A percentile compares a stretch with the other conserved stretches of the same genome.
Evolutionary conservation across 2,797 vertebrate species (phyloP).

Genomic region (Miichthys miiuy): DNA sequence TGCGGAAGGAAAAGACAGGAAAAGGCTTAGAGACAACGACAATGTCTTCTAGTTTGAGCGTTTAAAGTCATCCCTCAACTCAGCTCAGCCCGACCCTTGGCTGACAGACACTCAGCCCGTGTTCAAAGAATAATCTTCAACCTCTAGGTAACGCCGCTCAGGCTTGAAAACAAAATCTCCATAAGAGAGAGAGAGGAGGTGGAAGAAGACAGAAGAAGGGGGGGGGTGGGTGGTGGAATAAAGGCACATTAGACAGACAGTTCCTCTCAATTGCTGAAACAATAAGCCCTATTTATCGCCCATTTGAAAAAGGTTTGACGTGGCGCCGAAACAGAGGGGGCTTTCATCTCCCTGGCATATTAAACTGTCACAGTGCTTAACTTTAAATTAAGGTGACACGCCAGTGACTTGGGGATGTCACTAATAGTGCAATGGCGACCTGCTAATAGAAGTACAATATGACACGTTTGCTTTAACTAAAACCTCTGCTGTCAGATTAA

Average conservation of each 20-base stretch:
- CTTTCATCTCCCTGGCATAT: slow-evolving; percentile 83
- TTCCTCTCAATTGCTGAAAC: slow-evolving; percentile 79
- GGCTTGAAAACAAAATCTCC: slow-evolving; percentile 74
- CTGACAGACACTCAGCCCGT: slow-evolving; percentile 76
- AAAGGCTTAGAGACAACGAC: slow-evolving; percentile 56
- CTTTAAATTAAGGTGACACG: slow-evolving; percentile 86
- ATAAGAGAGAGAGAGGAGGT: slow-evolving; percentile 62
- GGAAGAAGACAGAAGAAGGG: slow-evolving; percentile 36
- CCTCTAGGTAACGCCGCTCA: slow-evolving; percentile 77
- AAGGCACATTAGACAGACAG: slow-evolving; percentile 80
- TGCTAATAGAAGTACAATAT: slow-evolving; percentile 86
- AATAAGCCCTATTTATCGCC: slow-evolving; percentile 86
- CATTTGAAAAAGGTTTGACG: slow-evolving; percentile 81
- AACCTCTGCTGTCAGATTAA: slow-evolving; percentile 88
- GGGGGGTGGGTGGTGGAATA: slow-evolving; percentile 56
- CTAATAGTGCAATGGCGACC: slow-evolving; percentile 83
- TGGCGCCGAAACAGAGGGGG: slow-evolving; percentile 75
- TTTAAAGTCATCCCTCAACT: slow-evolving; percentile 48
- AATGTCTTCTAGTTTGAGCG: slow-evolving; percentile 55
- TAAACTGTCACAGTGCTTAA: slow-evolving; percentile 87
- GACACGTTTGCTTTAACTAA: slow-evolving; percentile 86
- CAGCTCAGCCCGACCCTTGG: slow-evolving; percentile 55
- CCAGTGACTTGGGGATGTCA: slow-evolving; percentile 79
- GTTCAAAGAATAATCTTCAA: slow-evolving; percentile 78
- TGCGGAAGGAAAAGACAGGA: slow-evolving; percentile 31